Evolutionary conservation across 2,113 vertebrate species (phyloP).

Genomic region (Gymnobelideus leadbeateri): DNA sequence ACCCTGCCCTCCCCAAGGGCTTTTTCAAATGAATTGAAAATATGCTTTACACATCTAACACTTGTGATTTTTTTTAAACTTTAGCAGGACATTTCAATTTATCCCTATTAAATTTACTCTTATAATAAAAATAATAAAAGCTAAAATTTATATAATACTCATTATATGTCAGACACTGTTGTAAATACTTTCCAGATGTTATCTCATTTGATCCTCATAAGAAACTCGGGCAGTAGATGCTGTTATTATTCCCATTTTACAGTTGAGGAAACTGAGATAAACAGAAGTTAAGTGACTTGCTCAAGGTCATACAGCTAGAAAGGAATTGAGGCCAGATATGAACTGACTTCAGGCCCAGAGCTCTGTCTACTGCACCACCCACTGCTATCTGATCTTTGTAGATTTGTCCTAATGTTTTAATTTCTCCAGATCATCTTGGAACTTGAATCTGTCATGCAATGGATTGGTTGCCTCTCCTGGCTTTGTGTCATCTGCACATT

Average conservation of each 20-base stretch:
- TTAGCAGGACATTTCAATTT: neutral
- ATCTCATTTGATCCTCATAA: neutral
- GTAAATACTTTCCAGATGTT: neutral
- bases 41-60: neutral
- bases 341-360: neutral
- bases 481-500: neutral
- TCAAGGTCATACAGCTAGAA: neutral
- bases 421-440: neutral
- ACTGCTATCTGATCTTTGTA: neutral
- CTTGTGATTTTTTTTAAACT: neutral
- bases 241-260: neutral
- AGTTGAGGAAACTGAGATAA: neutral
- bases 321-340: neutral
- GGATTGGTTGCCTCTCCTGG: neutral
- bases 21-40: neutral
- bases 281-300: neutral
- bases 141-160: neutral
- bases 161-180: neutral
- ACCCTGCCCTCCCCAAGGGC: neutral
- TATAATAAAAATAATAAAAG: neutral
- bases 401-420: neutral
- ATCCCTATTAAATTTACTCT: neutral
- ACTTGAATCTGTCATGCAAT: neutral
- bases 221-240: neutral
- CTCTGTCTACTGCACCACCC: neutral